phyloP scores from a whole-genome alignment of 2,113 vertebrate species.

The Oncorhynchus nerka region DNA sequence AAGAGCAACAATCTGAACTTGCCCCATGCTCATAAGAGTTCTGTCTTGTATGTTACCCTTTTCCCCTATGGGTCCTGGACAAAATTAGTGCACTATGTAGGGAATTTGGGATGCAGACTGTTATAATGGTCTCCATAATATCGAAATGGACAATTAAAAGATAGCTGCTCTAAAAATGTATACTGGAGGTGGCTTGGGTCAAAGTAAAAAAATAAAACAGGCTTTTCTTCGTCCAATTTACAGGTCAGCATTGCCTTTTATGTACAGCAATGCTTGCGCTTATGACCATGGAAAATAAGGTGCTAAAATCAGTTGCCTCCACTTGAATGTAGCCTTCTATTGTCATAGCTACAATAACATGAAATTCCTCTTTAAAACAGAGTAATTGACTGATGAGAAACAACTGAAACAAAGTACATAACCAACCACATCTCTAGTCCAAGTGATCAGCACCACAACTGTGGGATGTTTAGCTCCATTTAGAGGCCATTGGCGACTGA shows the following conservation, averaged over 20 bases:
- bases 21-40: constrained; percentile 26
- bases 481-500: constrained; percentile 11
- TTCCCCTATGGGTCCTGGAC: too few relatives aligned
- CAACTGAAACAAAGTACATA: constrained; percentile 16
- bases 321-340: constrained; percentile 22
- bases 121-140: constrained; percentile 25
- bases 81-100: too few relatives aligned
- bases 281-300: constrained; percentile 39
- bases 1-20: constrained; percentile 22
- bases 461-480: constrained; percentile 1
- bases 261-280: constrained; percentile 16
- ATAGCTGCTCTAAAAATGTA: constrained; percentile 56
- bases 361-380: constrained; percentile 11
- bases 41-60: too few relatives aligned
- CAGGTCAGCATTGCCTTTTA: constrained; percentile 11
- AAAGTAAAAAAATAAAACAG: neutral
- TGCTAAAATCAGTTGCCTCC: constrained; percentile 44
- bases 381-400: neutral
- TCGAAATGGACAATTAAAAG: constrained; percentile 45
- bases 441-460: neutral
- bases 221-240: neutral
- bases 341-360: constrained; percentile 13
- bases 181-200: constrained; percentile 24
- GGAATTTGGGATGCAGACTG: too few relatives aligned
- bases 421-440: constrained; percentile 1